Evolutionary conservation across 2,113 vertebrate species (phyloP).

Genomic region (Hyla sarda): DNA sequence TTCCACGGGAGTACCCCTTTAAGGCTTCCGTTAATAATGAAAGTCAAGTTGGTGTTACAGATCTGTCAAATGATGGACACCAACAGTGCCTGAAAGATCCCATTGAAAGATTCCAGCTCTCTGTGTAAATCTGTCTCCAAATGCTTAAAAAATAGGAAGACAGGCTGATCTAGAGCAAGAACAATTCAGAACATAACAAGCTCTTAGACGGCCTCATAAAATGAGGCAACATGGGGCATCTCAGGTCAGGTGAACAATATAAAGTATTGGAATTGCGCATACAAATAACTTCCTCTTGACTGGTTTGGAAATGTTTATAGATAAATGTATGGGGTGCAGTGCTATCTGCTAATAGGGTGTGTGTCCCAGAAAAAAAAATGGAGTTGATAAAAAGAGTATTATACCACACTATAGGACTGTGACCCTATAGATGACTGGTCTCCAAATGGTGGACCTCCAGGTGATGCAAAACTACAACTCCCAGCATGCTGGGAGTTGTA

Average conservation of each 20-base stretch:
- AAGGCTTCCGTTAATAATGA: too few species aligned
- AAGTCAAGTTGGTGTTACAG: too few species aligned
- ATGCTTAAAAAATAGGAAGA: conserved; percentile 7
- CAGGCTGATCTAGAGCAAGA: not conserved
- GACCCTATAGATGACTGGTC: too few species aligned
- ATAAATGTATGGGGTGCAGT: not conserved
- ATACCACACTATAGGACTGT: too few species aligned
- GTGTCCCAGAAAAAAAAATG: not conserved
- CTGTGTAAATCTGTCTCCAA: not conserved
- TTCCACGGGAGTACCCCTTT: too few species aligned
- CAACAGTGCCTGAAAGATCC: too few species aligned
- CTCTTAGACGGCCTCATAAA: not conserved
- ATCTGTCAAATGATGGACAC: too few species aligned
- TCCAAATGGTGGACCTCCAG: too few species aligned
- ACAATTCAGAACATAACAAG: not conserved
- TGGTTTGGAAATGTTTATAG: not conserved
- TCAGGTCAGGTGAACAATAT: conserved; percentile 26
- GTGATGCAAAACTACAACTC: too few species aligned
- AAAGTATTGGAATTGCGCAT: not conserved
- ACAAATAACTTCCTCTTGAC: conserved; percentile 7
- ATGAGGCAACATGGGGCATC: conserved; percentile 23
- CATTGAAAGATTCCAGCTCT: too few species aligned
- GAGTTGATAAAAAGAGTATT: not conserved
- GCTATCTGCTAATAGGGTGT: not conserved
- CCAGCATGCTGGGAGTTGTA: too few species aligned